Evolutionary conservation across 2,888 invertebrate genomes (phyloP).

Genomic region (Agrotis segetum): DNA sequence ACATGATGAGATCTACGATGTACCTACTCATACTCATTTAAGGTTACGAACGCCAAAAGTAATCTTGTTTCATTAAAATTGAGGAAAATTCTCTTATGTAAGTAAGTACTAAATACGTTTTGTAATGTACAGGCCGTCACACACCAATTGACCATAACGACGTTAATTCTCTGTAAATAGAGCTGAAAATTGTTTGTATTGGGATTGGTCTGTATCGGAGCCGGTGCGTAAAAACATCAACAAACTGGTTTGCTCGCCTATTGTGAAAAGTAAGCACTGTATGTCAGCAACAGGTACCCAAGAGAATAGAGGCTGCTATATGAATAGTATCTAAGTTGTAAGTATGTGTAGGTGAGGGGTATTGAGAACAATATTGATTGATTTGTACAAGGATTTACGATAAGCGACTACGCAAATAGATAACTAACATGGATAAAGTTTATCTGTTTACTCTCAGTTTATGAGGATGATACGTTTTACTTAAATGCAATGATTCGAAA

Average conservation of each 20-base stretch:
- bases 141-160: conserved; percentile 22
- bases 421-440: conserved; percentile 48
- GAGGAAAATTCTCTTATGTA: conserved; percentile 54
- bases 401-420: conserved; percentile 58
- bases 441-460: conserved; percentile 40
- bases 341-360: conserved; percentile 36
- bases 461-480: conserved; percentile 12
- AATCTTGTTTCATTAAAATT: conserved; percentile 55
- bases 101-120: conserved; percentile 39
- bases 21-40: conserved; percentile 23
- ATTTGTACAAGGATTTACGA: conserved; percentile 51
- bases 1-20: conserved; percentile 18
- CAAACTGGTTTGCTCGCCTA: conserved; percentile 78
- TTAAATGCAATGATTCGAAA: background rate
- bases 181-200: conserved; percentile 57
- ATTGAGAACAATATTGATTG: conserved; percentile 35
- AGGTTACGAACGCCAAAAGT: conserved; percentile 30
- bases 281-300: conserved; percentile 59
- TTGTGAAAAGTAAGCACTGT: conserved; percentile 69
- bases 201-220: conserved; percentile 30
- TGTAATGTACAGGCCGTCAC: conserved; percentile 43
- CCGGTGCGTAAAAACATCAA: conserved; percentile 70
- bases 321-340: conserved; percentile 26
- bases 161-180: conserved; percentile 46
- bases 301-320: conserved; percentile 38